Conservation (phyloP, 2,797 vertebrate genomes). For the Neomorphus geoffroyi region DNA sequence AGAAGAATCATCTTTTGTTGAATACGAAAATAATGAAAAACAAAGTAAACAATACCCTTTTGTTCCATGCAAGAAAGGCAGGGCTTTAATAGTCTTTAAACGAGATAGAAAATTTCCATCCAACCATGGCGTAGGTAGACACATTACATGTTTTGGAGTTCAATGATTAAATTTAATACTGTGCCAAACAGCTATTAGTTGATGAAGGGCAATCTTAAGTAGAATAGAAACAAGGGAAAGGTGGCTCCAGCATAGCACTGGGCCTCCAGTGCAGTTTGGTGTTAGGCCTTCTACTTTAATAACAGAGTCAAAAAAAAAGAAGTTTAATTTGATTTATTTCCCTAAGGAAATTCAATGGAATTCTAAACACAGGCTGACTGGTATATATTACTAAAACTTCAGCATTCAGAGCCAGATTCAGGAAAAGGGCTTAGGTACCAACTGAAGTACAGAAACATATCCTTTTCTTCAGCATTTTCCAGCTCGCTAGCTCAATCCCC, state of each 20-base stretch:
- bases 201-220: constrained; percentile 17
- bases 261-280: neutral
- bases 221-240: neutral
- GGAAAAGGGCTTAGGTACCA: neutral
- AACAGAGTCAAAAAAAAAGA: neutral
- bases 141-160: constrained; percentile 44
- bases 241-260: neutral
- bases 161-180: constrained; percentile 60
- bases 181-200: constrained; percentile 50
- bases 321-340: constrained; percentile 10
- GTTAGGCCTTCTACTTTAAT: neutral
- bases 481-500: neutral
- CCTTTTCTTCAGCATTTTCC: neutral
- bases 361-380: neutral
- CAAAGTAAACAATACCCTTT: constrained; percentile 63
- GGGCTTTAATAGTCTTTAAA: constrained; percentile 64
- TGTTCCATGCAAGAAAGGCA: constrained; percentile 62
- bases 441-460: neutral
- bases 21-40: constrained; percentile 31
- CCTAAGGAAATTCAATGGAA: neutral
- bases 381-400: neutral
- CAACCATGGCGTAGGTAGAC: constrained; percentile 60
- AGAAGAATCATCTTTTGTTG: constrained; percentile 71
- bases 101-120: constrained; percentile 62
- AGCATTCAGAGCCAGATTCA: neutral